Conservation (phyloP, 1,140 invertebrate genomes). For the Pomacea maculata region DNA sequence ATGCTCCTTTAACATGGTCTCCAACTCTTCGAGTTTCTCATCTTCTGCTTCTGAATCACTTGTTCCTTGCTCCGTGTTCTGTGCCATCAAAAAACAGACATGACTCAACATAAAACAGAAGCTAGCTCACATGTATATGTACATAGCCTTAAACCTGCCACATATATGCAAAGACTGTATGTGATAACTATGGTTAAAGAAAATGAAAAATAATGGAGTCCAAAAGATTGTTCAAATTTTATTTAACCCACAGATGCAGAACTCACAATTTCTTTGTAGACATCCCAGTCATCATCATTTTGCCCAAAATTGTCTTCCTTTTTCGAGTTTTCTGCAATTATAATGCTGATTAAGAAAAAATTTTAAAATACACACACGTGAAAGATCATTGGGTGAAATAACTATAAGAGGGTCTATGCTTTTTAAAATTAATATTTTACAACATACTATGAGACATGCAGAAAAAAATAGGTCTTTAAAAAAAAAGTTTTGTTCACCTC, state of each 20-base stretch:
- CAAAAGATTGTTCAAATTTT: neutral
- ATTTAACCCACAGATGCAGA: neutral
- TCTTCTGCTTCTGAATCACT: constrained; percentile 89
- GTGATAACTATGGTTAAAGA: neutral
- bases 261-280: constrained; percentile 90
- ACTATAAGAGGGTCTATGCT: no score
- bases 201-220: neutral
- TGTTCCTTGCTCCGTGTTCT: constrained; percentile 76
- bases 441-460: no score
- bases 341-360: neutral
- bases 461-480: no score
- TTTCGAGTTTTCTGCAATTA: constrained; percentile 68
- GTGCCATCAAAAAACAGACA: constrained; percentile 2
- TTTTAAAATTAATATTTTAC: no score
- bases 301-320: constrained; percentile 91
- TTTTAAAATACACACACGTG: neutral
- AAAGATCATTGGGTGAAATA: neutral
- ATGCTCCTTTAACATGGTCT: constrained; percentile 83
- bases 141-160: neutral
- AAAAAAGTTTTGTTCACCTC: no score
- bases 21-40: constrained; percentile 78
- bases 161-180: neutral
- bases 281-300: constrained; percentile 94
- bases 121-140: neutral
- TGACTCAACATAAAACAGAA: constrained; percentile 13